Percentiles rank a stretch among this genome's conserved stretches.
Conservation (phyloP, 2,888 invertebrate genomes). For the Apodemia mormo region DNA sequence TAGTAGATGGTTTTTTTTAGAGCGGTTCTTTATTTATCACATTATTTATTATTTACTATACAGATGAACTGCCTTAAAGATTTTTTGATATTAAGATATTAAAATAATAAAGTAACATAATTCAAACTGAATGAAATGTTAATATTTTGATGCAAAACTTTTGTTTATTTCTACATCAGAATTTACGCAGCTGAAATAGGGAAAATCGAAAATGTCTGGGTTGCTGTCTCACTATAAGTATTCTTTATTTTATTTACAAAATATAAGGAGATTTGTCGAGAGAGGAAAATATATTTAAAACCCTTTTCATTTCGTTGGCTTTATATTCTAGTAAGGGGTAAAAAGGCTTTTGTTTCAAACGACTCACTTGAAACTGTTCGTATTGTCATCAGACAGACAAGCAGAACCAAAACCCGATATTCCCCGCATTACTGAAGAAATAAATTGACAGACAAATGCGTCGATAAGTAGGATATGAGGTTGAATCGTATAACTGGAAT, state of each 20-base stretch:
- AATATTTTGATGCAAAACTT: neutral
- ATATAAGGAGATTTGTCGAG: slow-evolving; percentile 33
- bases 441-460: slow-evolving; percentile 5
- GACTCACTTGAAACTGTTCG: slow-evolving; percentile 18
- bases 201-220: slow-evolving; percentile 29
- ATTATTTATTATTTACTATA: too few relatives aligned
- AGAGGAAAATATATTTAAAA: slow-evolving; percentile 38
- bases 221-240: slow-evolving; percentile 26
- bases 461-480: neutral
- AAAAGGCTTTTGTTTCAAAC: slow-evolving; percentile 12
- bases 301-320: slow-evolving; percentile 46
- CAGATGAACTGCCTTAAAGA: too few relatives aligned
- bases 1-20: too few relatives aligned
- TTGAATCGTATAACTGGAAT: neutral
- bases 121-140: neutral
- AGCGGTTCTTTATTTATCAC: too few relatives aligned
- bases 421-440: neutral
- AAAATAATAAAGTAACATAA: too few relatives aligned
- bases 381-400: slow-evolving; percentile 1
- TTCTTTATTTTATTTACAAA: slow-evolving; percentile 32
- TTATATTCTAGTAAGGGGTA: slow-evolving; percentile 37
- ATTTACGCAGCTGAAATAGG: slow-evolving; percentile 24
- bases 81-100: too few relatives aligned
- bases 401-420: neutral
- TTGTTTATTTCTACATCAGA: slow-evolving; percentile 9